Conservation (phyloP, 2,888 invertebrate species). For the Dasypogon diadema region DNA sequence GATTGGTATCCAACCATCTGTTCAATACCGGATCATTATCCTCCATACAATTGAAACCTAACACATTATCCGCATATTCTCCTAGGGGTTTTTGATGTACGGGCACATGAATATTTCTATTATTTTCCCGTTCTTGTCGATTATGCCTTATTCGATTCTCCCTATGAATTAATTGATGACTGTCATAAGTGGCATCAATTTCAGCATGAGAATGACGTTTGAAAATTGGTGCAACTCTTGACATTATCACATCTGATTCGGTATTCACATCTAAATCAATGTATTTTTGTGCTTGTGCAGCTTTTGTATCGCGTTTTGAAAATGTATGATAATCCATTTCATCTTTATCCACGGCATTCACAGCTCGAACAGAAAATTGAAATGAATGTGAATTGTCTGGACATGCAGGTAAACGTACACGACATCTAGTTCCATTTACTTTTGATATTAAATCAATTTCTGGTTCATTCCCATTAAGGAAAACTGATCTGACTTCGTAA, state of each 20-base stretch:
- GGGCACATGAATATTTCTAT: slow-evolving; percentile 14
- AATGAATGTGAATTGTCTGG: slow-evolving; percentile 54
- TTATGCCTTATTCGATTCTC: slow-evolving; percentile 49
- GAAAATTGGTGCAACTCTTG: background rate
- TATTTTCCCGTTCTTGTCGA: slow-evolving; percentile 56
- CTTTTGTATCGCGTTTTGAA: slow-evolving; percentile 10
- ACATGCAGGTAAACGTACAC: slow-evolving; percentile 58
- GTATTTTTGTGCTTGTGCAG: background rate
- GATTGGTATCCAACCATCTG: slow-evolving; percentile 28
- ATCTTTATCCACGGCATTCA: slow-evolving; percentile 61
- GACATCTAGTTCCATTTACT: slow-evolving; percentile 58
- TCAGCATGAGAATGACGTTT: slow-evolving; percentile 58
- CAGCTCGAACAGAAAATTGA: slow-evolving; percentile 62
- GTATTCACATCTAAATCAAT: background rate
- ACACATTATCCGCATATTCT: slow-evolving; percentile 3
- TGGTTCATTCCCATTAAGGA: slow-evolving; percentile 23
- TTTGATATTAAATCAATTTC: slow-evolving; percentile 57
- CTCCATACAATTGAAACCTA: slow-evolving; percentile 47
- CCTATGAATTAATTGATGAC: background rate
- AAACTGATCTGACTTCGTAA: slow-evolving; percentile 70
- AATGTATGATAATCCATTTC: slow-evolving; percentile 59
- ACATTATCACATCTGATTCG: background rate
- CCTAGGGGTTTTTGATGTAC: background rate
- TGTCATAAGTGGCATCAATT: slow-evolving; percentile 55
- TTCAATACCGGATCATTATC: slow-evolving; percentile 19